A percentile compares a stretch with the other conserved stretches of the same genome.
These are phyloP conservation scores for Conus canariensis DNA, from an alignment of 2,888 invertebrate genomes.

Conservation along the genomic window DNA sequence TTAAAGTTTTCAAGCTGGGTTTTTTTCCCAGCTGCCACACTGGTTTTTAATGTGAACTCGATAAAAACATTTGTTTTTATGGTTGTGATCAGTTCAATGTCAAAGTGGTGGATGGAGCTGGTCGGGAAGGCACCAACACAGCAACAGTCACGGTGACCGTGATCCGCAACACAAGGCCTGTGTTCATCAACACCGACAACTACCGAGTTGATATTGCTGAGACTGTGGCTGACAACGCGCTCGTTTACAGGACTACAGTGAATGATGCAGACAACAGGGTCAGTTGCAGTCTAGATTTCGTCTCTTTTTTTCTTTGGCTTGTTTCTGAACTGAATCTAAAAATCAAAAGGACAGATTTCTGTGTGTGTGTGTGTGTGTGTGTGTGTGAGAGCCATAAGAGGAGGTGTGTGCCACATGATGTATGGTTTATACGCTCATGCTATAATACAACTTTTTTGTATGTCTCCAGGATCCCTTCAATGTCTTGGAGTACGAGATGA, in stretches of 20 bases:
- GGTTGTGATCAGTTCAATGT: constrained; percentile 45
- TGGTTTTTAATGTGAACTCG: no score
- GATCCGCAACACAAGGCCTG: constrained; percentile 55
- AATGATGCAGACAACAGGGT: constrained; percentile 41
- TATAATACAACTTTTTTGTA: background rate
- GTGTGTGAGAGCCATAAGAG: no score
- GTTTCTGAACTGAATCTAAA: background rate
- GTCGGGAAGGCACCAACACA: constrained; percentile 39
- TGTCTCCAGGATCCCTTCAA: constrained; percentile 59
- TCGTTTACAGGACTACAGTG: constrained; percentile 59
- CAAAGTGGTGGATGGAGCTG: constrained; percentile 45
- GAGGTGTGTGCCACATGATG: no score
- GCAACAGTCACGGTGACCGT: constrained; percentile 66
- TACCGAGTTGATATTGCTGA: constrained; percentile 41
- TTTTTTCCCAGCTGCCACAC: no score
- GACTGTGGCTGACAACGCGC: constrained; percentile 52
- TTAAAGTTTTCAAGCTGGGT: no score
- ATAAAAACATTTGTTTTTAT: background rate
- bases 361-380: no score
- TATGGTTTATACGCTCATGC: no score
- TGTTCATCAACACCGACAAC: constrained; percentile 59
- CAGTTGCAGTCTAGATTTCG: background rate
- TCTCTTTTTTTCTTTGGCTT: background rate
- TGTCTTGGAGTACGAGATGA: constrained; percentile 53
- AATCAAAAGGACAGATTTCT: no score